Conservation (phyloP, 2,113 vertebrate genomes). For the Poecile atricapillus region DNA sequence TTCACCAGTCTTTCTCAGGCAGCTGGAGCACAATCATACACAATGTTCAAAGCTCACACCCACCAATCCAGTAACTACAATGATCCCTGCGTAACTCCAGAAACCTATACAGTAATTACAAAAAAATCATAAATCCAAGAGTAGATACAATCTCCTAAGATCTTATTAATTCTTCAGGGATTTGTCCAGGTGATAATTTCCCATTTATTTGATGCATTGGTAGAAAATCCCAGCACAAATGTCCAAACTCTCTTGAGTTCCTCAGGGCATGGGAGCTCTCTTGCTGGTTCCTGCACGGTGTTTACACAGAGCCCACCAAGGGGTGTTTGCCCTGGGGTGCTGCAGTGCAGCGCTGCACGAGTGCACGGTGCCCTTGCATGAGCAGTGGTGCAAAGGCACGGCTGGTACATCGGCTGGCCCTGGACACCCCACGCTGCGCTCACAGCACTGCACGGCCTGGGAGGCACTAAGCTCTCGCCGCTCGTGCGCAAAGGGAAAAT, state of each 20-base stretch:
- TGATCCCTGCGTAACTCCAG: background rate
- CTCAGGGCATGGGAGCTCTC: background rate
- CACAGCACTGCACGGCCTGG: background rate
- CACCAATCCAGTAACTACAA: background rate
- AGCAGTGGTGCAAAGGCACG: accelerated
- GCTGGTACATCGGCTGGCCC: accelerated
- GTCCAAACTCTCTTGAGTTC: background rate
- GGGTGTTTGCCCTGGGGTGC: background rate
- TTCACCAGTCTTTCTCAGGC: background rate
- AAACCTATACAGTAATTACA: background rate
- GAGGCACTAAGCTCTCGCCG: too few species aligned
- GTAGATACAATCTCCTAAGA: background rate
- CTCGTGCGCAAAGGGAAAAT: background rate
- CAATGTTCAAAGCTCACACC: background rate
- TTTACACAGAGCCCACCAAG: background rate
- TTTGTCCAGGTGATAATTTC: background rate
- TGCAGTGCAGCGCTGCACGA: accelerated
- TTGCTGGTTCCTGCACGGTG: background rate
- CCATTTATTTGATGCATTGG: too few species aligned
- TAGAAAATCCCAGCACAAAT: background rate
- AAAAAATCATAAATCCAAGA: background rate
- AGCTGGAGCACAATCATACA: background rate
- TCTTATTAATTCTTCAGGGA: background rate
- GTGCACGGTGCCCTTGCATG: background rate
- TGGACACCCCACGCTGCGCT: accelerated